phyloP scores from a whole-genome alignment of 2,113 vertebrate species.

The Stegostoma tigrinum region DNA sequence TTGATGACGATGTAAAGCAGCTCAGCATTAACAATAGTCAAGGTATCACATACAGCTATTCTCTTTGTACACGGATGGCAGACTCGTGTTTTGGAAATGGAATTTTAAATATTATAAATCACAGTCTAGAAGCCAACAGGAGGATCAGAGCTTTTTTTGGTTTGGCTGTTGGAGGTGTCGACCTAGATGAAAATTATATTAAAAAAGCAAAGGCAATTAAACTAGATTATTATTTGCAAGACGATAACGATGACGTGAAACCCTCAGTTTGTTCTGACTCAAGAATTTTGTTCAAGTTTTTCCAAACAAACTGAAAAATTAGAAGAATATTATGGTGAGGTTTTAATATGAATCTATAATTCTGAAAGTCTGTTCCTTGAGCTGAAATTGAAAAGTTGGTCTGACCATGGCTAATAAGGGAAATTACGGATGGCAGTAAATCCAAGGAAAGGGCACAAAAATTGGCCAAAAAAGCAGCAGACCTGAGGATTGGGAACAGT shows the following conservation, averaged over 20 bases:
- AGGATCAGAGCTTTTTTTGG: slow-evolving; percentile 50
- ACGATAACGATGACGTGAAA: slow-evolving; percentile 38
- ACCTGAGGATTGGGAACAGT: too few species aligned
- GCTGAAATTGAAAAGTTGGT: background rate
- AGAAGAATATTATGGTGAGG: background rate
- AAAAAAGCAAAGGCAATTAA: slow-evolving; percentile 54
- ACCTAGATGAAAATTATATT: slow-evolving; percentile 36
- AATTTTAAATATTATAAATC: slow-evolving; percentile 47
- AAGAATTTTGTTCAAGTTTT: slow-evolving; percentile 48
- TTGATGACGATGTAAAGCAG: slow-evolving; percentile 50
- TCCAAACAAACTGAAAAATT: background rate
- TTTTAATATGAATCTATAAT: background rate
- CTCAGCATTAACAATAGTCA: slow-evolving; percentile 36
- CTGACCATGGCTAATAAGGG: too few species aligned
- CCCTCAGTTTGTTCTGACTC: slow-evolving; percentile 54
- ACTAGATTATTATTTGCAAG: slow-evolving; percentile 60
- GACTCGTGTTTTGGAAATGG: slow-evolving; percentile 46
- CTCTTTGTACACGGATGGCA: slow-evolving; percentile 47
- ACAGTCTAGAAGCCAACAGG: slow-evolving; percentile 39
- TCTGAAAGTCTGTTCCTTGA: background rate
- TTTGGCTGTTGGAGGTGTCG: slow-evolving; percentile 55
- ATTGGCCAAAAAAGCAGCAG: too few species aligned
- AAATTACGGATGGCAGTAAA: too few species aligned
- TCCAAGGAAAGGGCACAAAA: too few species aligned
- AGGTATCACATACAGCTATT: slow-evolving; percentile 39